Percentiles rank a stretch among this genome's conserved stretches.
Evolutionary conservation across 2,113 vertebrate genomes (phyloP).

Genomic region (Chelonoidis abingdonii): DNA sequence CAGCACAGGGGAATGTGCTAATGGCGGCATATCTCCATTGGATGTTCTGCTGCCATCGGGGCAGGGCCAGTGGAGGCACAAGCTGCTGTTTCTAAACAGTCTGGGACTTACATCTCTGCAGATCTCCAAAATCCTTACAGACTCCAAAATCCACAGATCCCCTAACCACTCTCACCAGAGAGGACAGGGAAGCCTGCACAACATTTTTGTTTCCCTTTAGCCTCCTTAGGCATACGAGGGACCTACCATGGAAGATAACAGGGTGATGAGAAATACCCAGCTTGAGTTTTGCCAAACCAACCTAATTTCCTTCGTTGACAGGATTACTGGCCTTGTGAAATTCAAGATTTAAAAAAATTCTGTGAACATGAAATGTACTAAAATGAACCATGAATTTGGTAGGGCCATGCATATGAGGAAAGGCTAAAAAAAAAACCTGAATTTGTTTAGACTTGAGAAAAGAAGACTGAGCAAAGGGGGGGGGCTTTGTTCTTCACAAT

Average conservation of each 20-base stretch:
- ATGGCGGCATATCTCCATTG: background rate
- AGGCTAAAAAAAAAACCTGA: too few relatives aligned
- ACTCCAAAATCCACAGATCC: background rate
- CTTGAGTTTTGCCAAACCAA: background rate
- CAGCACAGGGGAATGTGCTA: accelerated
- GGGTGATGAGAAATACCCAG: background rate
- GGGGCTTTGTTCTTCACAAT: too few relatives aligned
- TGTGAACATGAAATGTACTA: too few relatives aligned
- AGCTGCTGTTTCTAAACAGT: background rate
- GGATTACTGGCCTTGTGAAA: background rate
- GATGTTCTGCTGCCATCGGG: background rate
- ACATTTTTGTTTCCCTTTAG: background rate
- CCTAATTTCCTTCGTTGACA: background rate
- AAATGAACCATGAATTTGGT: too few relatives aligned
- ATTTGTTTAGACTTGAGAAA: too few relatives aligned
- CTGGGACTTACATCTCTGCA: background rate
- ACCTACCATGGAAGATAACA: background rate
- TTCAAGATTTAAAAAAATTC: too few relatives aligned
- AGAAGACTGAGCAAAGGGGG: too few relatives aligned
- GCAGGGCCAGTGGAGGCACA: background rate
- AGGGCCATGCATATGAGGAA: too few relatives aligned
- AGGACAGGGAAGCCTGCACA: background rate
- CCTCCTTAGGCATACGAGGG: background rate
- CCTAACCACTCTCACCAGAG: background rate
- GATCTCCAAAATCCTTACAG: background rate